Percentiles rank a stretch among this genome's conserved stretches.
phyloP scores from a whole-genome alignment of 1,140 invertebrate species.

The Caenorhabditis briggsae region DNA sequence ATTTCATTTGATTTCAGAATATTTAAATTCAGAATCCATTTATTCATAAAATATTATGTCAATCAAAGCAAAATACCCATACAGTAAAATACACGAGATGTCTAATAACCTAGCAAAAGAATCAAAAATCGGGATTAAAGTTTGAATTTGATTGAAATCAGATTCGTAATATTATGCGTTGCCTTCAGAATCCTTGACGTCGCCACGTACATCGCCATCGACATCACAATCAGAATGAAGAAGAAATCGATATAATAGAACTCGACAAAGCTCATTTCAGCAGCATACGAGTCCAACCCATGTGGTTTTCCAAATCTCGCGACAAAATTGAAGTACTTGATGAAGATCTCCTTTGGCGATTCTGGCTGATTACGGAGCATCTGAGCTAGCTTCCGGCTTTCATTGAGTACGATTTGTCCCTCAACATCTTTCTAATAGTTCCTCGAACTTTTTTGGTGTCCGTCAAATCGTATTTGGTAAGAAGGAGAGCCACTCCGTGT shows the following conservation, averaged over 20 bases:
- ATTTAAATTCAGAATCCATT: too few relatives aligned
- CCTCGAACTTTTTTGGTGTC: conserved; percentile 39
- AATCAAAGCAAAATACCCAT: neutral
- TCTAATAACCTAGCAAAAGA: neutral
- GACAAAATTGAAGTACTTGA: conserved; percentile 44
- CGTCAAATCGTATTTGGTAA: conserved; percentile 59
- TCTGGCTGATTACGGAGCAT: conserved; percentile 44
- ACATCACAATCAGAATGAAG: neutral
- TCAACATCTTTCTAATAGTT: conserved; percentile 57
- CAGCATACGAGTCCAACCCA: conserved; percentile 30
- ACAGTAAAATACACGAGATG: neutral
- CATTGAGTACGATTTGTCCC: conserved; percentile 29
- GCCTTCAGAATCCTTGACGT: neutral
- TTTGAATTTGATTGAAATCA: conserved; percentile 18
- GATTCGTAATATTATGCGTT: neutral
- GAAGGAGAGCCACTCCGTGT: conserved; percentile 61
- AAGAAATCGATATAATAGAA: conserved; percentile 41
- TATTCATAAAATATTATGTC: neutral
- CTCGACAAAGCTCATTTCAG: conserved; percentile 34
- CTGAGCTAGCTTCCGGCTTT: neutral
- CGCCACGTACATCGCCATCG: neutral
- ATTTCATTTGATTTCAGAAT: too few relatives aligned
- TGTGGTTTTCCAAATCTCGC: conserved; percentile 35
- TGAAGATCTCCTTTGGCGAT: conserved; percentile 34
- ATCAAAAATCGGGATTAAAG: neutral